These are phyloP conservation scores for Nomada hirtipes DNA, from an alignment of 2,888 invertebrate genomes.

Conservation along the genomic window DNA sequence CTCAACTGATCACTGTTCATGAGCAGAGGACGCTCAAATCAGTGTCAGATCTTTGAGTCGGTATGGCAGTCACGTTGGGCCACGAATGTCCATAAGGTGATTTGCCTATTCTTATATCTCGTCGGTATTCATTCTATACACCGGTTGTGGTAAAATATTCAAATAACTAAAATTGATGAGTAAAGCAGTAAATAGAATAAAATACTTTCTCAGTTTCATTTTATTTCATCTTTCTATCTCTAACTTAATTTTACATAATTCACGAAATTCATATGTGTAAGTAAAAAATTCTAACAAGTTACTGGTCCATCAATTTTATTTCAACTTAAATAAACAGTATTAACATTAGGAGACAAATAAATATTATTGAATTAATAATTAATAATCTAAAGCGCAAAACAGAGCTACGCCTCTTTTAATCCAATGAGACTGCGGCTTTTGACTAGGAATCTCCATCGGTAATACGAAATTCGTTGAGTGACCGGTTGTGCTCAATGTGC, in stretches of 20 bases:
- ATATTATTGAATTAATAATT: constrained; percentile 15
- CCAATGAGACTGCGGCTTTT: constrained; percentile 86
- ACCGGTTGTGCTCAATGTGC: constrained; percentile 88
- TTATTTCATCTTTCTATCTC: not conserved
- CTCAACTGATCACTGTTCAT: too few relatives aligned
- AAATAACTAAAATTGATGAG: too few relatives aligned
- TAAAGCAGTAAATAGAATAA: too few relatives aligned
- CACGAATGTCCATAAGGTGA: too few relatives aligned
- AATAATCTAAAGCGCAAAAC: constrained; percentile 86
- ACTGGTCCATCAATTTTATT: constrained; percentile 5
- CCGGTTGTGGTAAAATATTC: too few relatives aligned
- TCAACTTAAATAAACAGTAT: not conserved
- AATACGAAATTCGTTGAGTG: constrained; percentile 90
- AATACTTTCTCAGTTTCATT: not conserved
- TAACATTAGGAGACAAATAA: not conserved
- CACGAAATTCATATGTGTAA: too few relatives aligned
- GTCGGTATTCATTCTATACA: too few relatives aligned
- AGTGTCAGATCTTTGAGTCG: too few relatives aligned
- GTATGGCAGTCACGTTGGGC: too few relatives aligned
- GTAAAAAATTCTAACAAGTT: not conserved
- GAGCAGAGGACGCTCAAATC: too few relatives aligned
- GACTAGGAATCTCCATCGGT: constrained; percentile 87
- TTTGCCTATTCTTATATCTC: too few relatives aligned
- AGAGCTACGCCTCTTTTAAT: constrained; percentile 87
- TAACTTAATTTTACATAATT: not conserved